These are phyloP conservation scores for Anthoscopus minutus DNA, from an alignment of 2,113 vertebrate genomes.

Conservation along the genomic window DNA sequence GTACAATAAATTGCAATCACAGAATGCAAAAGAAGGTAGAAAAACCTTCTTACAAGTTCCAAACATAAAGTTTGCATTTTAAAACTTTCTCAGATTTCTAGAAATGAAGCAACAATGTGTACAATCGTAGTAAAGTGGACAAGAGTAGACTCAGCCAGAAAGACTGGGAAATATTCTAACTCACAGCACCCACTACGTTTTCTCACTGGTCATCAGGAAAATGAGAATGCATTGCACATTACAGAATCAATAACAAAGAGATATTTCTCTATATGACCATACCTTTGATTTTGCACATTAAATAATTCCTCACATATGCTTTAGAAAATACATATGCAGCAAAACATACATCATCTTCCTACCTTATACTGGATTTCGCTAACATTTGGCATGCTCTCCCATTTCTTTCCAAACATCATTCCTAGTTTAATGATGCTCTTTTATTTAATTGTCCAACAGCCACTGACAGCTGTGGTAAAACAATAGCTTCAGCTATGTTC, in stretches of 20 bases:
- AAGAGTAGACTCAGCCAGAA: not conserved
- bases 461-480: not conserved
- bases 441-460: not conserved
- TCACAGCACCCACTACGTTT: not conserved
- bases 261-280: not conserved
- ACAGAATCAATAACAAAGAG: not conserved
- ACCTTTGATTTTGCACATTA: not conserved
- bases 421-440: not conserved
- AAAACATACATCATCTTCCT: not conserved
- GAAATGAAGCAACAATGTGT: not conserved
- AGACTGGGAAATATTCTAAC: not conserved
- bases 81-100: not conserved
- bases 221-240: not conserved
- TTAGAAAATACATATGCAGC: not conserved
- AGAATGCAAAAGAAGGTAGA: not conserved
- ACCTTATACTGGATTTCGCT: not conserved
- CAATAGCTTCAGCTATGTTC: not conserved
- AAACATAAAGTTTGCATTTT: not conserved
- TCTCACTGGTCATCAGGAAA: not conserved
- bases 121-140: not conserved
- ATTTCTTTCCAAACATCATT: not conserved
- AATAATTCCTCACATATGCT: not conserved
- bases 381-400: not conserved
- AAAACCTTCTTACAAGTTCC: not conserved
- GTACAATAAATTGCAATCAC: not conserved